Evolutionary conservation across 1,140 invertebrate genomes (phyloP).

Genomic region (Pseudachorutes palmiensis): DNA sequence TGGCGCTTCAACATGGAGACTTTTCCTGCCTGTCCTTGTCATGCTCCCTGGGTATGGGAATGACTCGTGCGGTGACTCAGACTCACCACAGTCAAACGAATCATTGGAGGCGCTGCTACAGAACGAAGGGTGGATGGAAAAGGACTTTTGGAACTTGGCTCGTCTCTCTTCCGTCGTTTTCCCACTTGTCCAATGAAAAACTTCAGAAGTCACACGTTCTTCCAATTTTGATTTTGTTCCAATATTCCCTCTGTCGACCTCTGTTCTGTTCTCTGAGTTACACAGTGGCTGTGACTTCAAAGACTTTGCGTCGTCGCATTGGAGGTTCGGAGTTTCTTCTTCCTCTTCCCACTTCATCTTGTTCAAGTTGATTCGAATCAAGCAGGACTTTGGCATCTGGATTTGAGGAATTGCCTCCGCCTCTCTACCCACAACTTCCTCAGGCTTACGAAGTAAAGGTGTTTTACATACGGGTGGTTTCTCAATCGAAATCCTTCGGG

Average conservation of each 20-base stretch:
- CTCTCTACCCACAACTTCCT: too few species aligned
- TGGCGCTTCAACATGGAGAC: slow-evolving; percentile 6
- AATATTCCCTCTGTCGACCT: background rate
- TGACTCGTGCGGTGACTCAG: slow-evolving; percentile 16
- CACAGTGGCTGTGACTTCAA: too few species aligned
- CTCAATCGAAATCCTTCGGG: too few species aligned
- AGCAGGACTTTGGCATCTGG: too few species aligned
- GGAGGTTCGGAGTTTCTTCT: background rate
- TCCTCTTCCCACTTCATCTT: slow-evolving; percentile 16
- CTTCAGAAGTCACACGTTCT: slow-evolving; percentile 15
- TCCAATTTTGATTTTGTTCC: background rate
- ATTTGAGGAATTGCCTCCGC: too few species aligned
- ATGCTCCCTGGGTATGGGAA: background rate
- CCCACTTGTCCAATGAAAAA: slow-evolving; percentile 16
- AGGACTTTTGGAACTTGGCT: slow-evolving; percentile 29
- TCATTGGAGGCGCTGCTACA: slow-evolving; percentile 1
- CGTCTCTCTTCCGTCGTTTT: slow-evolving; percentile 26
- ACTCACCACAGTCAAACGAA: slow-evolving; percentile 18
- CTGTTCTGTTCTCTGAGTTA: background rate
- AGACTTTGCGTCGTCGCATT: too few species aligned
- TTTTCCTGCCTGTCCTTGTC: background rate
- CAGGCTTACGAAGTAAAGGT: too few species aligned
- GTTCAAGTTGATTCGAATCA: slow-evolving; percentile 27
- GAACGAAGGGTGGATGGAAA: slow-evolving; percentile 27
- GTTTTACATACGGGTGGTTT: too few species aligned